Evolutionary conservation across 2,797 vertebrate species (phyloP).

Genomic region (Chaunax sp.): DNA sequence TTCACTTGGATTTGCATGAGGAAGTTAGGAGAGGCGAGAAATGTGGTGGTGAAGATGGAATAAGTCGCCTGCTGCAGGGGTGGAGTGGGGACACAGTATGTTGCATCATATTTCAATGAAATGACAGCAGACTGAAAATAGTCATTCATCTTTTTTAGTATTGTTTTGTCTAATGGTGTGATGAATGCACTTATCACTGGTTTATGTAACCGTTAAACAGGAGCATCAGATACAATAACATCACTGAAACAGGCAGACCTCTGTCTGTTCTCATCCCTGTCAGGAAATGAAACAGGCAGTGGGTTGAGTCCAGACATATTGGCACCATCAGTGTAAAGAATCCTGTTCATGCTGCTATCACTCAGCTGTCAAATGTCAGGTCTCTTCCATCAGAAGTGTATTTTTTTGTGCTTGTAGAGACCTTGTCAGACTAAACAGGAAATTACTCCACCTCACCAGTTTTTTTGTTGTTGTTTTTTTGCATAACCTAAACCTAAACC

Average conservation of each 20-base stretch:
- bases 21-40: conserved; percentile 36
- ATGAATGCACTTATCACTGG: neutral
- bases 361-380: conserved; percentile 8
- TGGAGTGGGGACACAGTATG: neutral
- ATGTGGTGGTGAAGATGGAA: conserved; percentile 34
- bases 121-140: conserved; percentile 23
- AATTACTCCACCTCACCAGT: conserved; percentile 5
- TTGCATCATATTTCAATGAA: conserved; percentile 24
- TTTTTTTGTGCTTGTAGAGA: conserved; percentile 21
- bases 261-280: conserved; percentile 45
- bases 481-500: neutral
- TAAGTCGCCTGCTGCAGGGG: conserved; percentile 35
- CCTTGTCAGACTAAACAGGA: conserved; percentile 46
- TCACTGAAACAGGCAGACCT: conserved; percentile 26
- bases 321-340: conserved; percentile 51
- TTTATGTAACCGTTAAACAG: conserved; percentile 20
- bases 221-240: conserved; percentile 18
- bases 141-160: neutral
- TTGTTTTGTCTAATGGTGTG: conserved; percentile 2
- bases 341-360: conserved; percentile 24
- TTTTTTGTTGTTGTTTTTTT: conserved; percentile 6
- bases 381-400: neutral
- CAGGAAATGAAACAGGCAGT: conserved; percentile 58
- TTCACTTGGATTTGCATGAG: conserved; percentile 64
- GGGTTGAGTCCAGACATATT: conserved; percentile 47